A percentile compares a stretch with the other conserved stretches of the same genome.
Evolutionary conservation across 2,113 vertebrate genomes (phyloP).

Genomic region (Podiceps cristatus): DNA sequence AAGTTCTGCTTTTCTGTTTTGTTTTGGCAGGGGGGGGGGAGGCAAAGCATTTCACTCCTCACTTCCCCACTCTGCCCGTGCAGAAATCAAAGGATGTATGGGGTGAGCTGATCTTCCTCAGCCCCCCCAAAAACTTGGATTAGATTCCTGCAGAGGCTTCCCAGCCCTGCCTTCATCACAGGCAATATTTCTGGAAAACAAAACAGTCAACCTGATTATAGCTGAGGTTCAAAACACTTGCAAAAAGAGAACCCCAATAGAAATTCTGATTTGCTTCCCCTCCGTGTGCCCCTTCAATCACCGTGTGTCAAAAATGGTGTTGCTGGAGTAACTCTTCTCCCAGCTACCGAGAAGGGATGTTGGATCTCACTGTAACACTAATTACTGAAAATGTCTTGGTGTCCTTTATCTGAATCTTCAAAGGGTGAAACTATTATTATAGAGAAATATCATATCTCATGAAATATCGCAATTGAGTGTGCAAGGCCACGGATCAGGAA

Average conservation of each 20-base stretch:
- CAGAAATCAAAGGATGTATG: background rate
- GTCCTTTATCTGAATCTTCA: conserved; percentile 60
- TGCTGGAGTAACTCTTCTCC: background rate
- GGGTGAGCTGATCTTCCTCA: background rate
- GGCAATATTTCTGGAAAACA: background rate
- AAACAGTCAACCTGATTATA: background rate
- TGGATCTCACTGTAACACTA: background rate
- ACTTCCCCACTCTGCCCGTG: fast-evolving
- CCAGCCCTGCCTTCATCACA: background rate
- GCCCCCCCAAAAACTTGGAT: background rate
- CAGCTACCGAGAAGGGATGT: fast-evolving
- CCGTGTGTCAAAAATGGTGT: background rate
- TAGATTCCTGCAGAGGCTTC: background rate
- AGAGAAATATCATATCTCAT: conserved; percentile 18
- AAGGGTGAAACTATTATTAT: conserved; percentile 38
- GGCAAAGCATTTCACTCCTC: background rate
- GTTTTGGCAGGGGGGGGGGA: background rate
- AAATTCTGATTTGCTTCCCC: background rate
- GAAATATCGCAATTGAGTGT: conserved; percentile 31
- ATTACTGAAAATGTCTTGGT: conserved; percentile 53
- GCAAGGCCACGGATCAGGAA: conserved; percentile 47
- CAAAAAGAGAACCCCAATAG: background rate
- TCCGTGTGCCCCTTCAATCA: fast-evolving
- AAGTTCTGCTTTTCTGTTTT: background rate
- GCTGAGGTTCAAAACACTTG: background rate